Conservation (phyloP, 2,888 invertebrate genomes). For the Iphiclides podalirius region DNA sequence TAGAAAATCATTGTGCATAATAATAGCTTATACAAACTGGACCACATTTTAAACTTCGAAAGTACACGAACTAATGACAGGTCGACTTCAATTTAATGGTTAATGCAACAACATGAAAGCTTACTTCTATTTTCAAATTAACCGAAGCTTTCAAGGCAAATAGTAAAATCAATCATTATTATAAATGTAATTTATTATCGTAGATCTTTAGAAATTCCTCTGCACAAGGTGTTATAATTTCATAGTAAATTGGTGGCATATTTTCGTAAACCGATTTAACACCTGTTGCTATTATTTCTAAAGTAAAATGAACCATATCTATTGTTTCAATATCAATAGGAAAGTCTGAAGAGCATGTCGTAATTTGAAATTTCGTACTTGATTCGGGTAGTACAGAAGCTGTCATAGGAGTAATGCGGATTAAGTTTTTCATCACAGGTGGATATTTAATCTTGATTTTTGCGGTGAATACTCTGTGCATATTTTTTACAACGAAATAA, state of each 20-base stretch:
- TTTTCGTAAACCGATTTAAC: slow-evolving; percentile 44
- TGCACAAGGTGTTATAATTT: slow-evolving; percentile 56
- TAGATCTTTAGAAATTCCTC: slow-evolving; percentile 46
- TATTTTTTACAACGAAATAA: slow-evolving; percentile 48
- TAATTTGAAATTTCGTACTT: slow-evolving; percentile 41
- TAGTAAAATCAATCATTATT: too few species aligned
- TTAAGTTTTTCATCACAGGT: slow-evolving; percentile 53
- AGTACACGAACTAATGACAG: too few species aligned
- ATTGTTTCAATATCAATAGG: slow-evolving; percentile 30
- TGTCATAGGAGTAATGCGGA: slow-evolving; percentile 51
- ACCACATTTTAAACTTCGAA: too few species aligned
- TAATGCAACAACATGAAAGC: too few species aligned
- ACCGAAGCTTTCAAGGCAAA: too few species aligned
- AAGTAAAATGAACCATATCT: slow-evolving; percentile 53
- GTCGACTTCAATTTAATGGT: too few species aligned
- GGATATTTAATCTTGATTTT: slow-evolving; percentile 51
- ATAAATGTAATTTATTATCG: slow-evolving; percentile 11
- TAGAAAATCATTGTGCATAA: background rate
- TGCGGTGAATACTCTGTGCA: slow-evolving; percentile 45
- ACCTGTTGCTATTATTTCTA: slow-evolving; percentile 53
- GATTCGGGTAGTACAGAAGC: slow-evolving; percentile 39
- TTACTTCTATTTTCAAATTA: too few species aligned
- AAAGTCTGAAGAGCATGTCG: slow-evolving; percentile 43
- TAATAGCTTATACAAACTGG: background rate
- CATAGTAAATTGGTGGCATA: slow-evolving; percentile 57